Evolutionary conservation across 2,888 invertebrate species (phyloP), one percentile per base, ranked within the genome.

Genomic region (Pimpla rufipes): DNA sequence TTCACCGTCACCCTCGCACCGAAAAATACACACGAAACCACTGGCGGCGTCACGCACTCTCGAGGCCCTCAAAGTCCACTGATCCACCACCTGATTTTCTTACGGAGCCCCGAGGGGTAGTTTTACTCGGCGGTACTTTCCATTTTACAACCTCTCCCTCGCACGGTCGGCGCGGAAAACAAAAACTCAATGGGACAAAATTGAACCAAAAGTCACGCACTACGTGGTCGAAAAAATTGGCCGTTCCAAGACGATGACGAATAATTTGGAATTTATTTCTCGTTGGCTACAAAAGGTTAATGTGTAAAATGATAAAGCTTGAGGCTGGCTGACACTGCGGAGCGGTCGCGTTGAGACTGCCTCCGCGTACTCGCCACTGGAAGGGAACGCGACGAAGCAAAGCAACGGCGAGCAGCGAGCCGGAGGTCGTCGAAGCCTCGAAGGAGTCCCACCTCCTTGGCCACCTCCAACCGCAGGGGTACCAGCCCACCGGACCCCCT

Each of bases 401-500:
- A 73, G 62, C 55, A 23, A 29, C 35, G 66, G 52, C 67, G 66
- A 68, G 75, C 68, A 64, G 75, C 70, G 52, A 70, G 64, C 18
- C 47, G 78, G 79, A 81, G 80, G 75, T 83, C 81, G 87, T 85
- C 85, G 87, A 85, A 88, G 88, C 89, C 88, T 85, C 90, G 89
- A 89, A 88, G 89, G 85, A 91, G 92, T 91, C 93, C 93, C 92
- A 92, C 93, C 93, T 93, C 92, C 89, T 91, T 90, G 91, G 90
- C 93, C 93, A 93, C 93, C 93, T 91, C 93, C 92, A 92, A 89
- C 90, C 88, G 88, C 87, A 87, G 89, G 92, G 92, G 92, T 92
- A 92, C 93, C 93, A 92, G 92, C 93, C 93, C 93, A 93, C 92
- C 89, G 91, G 92, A 91, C 91, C 92, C 92, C 91, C 92, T 91